Conservation (phyloP, 2,797 vertebrate genomes). For the Crax fasciolata region DNA sequence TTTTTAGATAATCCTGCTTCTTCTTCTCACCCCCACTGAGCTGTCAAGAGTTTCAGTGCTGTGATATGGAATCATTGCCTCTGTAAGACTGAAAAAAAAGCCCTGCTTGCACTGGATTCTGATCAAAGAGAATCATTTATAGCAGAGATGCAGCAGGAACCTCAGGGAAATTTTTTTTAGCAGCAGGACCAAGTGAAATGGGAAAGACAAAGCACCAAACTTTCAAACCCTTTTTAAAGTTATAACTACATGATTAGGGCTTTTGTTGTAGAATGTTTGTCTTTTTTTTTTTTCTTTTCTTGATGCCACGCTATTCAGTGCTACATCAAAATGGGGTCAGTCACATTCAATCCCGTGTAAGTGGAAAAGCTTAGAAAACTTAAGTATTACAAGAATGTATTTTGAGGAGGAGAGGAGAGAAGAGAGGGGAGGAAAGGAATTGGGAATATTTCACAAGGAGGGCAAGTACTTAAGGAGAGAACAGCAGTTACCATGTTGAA, state of each 20-base stretch:
- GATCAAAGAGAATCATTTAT: constrained; percentile 86
- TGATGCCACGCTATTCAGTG: neutral
- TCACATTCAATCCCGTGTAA: neutral
- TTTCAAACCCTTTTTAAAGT: constrained; percentile 41
- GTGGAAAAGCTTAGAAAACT: neutral
- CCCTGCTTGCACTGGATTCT: constrained; percentile 71
- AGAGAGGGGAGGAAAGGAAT: neutral
- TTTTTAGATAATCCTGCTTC: constrained; percentile 61
- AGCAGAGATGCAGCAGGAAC: constrained; percentile 69
- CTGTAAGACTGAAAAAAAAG: constrained; percentile 56
- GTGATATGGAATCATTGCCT: constrained; percentile 79
- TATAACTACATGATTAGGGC: constrained; percentile 24
- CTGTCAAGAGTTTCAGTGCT: constrained; percentile 78
- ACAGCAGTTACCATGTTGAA: neutral
- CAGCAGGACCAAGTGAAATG: constrained; percentile 55
- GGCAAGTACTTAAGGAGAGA: neutral
- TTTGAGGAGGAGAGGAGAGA: neutral
- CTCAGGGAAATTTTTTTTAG: constrained; percentile 58
- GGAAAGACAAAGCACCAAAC: constrained; percentile 54
- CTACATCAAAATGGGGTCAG: constrained; percentile 23
- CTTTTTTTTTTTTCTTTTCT: neutral
- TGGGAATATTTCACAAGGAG: neutral
- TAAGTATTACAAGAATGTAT: neutral
- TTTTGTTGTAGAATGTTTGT: constrained; percentile 26
- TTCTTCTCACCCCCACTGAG: constrained; percentile 75